These are phyloP conservation scores for Coenobita brevimanus DNA, from an alignment of 1,140 invertebrate genomes.

Conservation along the genomic window DNA sequence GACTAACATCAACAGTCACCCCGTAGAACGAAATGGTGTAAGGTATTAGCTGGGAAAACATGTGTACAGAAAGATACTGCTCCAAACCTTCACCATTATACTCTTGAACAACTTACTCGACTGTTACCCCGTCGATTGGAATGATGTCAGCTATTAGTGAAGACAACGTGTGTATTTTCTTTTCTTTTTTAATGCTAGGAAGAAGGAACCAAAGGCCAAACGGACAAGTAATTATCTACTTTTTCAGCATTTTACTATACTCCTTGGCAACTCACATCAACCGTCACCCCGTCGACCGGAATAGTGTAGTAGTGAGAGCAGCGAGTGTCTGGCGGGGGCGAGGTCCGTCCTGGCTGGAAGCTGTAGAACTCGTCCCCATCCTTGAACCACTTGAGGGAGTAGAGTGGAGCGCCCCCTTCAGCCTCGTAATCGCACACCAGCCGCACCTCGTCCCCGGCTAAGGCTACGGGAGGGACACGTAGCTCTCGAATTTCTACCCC, in stretches of 20 bases:
- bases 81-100: too few species aligned
- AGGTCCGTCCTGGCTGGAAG: neutral
- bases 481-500: neutral
- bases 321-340: neutral
- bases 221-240: too few species aligned
- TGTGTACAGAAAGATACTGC: too few species aligned
- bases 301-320: neutral
- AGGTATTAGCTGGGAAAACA: too few species aligned
- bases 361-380: slow-evolving; percentile 19
- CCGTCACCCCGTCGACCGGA: neutral
- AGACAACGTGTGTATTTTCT: too few species aligned
- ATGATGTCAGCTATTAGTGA: too few species aligned
- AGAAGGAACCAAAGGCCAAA: too few species aligned
- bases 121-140: too few species aligned
- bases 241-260: neutral
- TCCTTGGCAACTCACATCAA: neutral
- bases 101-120: too few species aligned
- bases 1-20: too few species aligned
- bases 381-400: slow-evolving; percentile 27
- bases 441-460: slow-evolving; percentile 10
- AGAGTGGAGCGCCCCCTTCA: neutral
- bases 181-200: too few species aligned
- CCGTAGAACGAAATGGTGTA: too few species aligned
- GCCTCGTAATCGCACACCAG: slow-evolving; percentile 3
- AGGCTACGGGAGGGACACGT: neutral